Evolutionary conservation across 2,113 vertebrate genomes (phyloP).

Genomic region (Actenoides hombroni): DNA sequence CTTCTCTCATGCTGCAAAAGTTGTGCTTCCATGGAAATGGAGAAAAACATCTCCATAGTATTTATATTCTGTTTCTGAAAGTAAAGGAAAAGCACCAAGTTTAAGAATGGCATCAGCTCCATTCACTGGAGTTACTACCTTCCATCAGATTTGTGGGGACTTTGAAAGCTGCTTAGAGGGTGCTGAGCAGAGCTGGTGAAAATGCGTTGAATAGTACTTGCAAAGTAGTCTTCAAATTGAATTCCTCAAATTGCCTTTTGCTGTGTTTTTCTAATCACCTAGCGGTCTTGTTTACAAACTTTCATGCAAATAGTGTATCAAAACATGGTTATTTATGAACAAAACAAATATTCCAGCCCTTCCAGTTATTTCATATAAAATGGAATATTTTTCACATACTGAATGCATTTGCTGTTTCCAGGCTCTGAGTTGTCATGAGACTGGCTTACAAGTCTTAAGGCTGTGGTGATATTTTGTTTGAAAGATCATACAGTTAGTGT

Average conservation of each 20-base stretch:
- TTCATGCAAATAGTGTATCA: conserved; percentile 3
- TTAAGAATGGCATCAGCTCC: background rate
- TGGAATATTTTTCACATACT: background rate
- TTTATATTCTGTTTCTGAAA: background rate
- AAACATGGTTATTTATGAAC: conserved; percentile 42
- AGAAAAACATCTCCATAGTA: background rate
- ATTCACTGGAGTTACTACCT: background rate
- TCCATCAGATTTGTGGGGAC: background rate
- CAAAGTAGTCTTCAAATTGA: conserved; percentile 34
- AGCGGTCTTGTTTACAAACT: conserved; percentile 7
- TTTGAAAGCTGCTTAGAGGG: background rate
- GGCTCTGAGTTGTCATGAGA: background rate
- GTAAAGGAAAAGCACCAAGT: background rate
- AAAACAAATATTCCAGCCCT: conserved; percentile 7
- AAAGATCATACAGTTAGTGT: background rate
- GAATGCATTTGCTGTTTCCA: background rate
- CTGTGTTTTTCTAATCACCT: conserved; percentile 23
- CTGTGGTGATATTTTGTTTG: background rate
- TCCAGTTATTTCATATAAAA: background rate
- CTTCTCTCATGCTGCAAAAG: background rate
- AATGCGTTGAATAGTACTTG: conserved; percentile 21
- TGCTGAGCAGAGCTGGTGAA: background rate
- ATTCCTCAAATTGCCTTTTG: conserved; percentile 34
- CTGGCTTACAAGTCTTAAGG: background rate
- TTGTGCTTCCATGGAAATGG: background rate